A percentile compares a stretch with the other conserved stretches of the same genome.
phyloP scores from a whole-genome alignment of 2,888 invertebrate genomes.

The Lasioglossum leucozonium region DNA sequence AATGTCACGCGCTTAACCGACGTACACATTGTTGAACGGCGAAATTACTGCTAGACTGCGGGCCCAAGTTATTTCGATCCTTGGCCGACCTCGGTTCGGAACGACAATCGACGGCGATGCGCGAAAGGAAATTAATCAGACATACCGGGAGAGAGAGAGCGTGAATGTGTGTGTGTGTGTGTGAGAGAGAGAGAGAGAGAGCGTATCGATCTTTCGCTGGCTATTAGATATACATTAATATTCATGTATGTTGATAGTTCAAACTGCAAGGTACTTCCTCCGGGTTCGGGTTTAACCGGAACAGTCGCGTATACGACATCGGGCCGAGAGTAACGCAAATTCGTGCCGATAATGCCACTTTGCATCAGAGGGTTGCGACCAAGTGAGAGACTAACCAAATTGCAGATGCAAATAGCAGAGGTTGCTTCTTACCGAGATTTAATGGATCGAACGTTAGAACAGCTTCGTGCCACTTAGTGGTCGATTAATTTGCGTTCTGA shows the following conservation, averaged over 20 bases:
- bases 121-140: slow-evolving; percentile 43
- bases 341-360: slow-evolving; percentile 80
- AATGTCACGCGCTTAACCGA: background rate
- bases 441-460: slow-evolving; percentile 78
- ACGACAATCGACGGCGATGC: background rate
- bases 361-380: slow-evolving; percentile 75
- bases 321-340: slow-evolving; percentile 71
- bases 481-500: slow-evolving; percentile 78
- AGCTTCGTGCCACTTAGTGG: slow-evolving; percentile 77
- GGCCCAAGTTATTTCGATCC: background rate
- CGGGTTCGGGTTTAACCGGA: slow-evolving; percentile 67
- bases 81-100: background rate
- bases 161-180: too few species aligned
- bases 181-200: background rate
- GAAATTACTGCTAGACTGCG: background rate
- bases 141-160: background rate
- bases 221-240: slow-evolving; percentile 65
- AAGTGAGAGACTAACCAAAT: slow-evolving; percentile 75
- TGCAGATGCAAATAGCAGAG: slow-evolving; percentile 83
- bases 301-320: slow-evolving; percentile 68
- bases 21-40: background rate
- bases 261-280: slow-evolving; percentile 64
- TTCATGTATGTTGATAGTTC: slow-evolving; percentile 70
- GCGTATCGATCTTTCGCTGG: slow-evolving; percentile 39
- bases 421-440: slow-evolving; percentile 81